Evolutionary conservation across 2,113 vertebrate genomes (phyloP).

Genomic region (Podocnemis expansa): DNA sequence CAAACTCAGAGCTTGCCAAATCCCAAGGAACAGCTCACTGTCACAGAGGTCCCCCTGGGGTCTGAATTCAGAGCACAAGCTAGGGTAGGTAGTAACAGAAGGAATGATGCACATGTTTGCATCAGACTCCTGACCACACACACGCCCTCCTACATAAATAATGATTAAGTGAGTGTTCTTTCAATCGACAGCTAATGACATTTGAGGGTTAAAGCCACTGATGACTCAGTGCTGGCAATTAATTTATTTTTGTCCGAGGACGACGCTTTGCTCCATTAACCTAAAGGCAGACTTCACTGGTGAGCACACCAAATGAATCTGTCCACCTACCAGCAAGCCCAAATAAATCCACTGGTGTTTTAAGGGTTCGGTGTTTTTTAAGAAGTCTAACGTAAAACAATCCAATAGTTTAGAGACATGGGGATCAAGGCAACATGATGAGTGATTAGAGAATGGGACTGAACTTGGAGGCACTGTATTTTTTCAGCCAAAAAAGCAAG

Average conservation of each 20-base stretch:
- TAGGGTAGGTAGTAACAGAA: neutral
- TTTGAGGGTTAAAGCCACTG: conserved; percentile 65
- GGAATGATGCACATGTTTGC: neutral
- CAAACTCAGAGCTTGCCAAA: conserved; percentile 60
- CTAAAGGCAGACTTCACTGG: conserved; percentile 68
- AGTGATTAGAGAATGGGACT: neutral
- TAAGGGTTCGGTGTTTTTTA: neutral
- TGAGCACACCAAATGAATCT: conserved; percentile 19
- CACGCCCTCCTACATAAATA: neutral
- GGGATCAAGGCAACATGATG: neutral
- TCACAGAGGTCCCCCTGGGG: conserved; percentile 48
- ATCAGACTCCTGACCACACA: neutral
- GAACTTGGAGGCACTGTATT: neutral
- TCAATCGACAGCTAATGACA: conserved; percentile 51
- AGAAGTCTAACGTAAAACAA: neutral
- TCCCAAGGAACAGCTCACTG: conserved; percentile 58
- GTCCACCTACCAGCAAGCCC: conserved; percentile 20
- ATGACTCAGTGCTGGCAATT: conserved; percentile 70
- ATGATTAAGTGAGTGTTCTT: conserved; percentile 22
- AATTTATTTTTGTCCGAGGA: conserved; percentile 66
- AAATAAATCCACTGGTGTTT: neutral
- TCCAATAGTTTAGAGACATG: neutral
- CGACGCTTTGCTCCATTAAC: conserved; percentile 71
- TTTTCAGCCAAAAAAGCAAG: too few species aligned
- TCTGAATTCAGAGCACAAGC: conserved; percentile 44